Evolutionary conservation across 2,113 vertebrate genomes (phyloP), one percentile per base, ranked within the genome.

Genomic region (Fulica atra): DNA sequence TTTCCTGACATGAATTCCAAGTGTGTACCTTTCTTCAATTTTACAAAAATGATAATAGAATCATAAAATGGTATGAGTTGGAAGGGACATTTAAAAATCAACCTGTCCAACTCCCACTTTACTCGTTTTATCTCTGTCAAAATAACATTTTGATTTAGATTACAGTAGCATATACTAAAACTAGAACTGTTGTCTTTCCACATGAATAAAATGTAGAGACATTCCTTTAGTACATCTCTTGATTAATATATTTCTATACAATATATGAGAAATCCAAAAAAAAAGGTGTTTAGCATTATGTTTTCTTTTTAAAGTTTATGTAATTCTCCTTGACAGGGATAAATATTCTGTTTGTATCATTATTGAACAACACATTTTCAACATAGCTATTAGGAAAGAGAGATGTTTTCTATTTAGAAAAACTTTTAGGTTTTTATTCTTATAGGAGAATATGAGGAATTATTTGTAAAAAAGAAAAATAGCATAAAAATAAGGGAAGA

Each of bases 401-500:
- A 95, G 19, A 84, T 33, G 33, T 0, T 78, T 94, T 80, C 28
- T 54, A 40, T 64, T 73, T 81, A 77, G 50, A 8, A 66, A 88
- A 81, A 48, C 2, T n/a, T 78, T 63, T 53, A 33, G 35, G 7
- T 2, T 84, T 76, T 76, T 84, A 84, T 72, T 89, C 17, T 38
- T 44, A 16, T 57, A 70, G 60, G 21, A 82, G 31, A 88, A 80
- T 7, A 89, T 51, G 25, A 93, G 13, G 20, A 89, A 72, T 73
- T 95, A 86, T 89, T 89, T 88, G 7, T 59, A 78, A 78, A 96
- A 76, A 73, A 88, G 48, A 70, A 94, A 91, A 96, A 80, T 81
- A 96, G 61, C 66, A 94, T 80, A 76, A 96, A 97, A 92, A 86
- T 69, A 36, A n/a, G 7, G 86, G 82, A 96, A 70, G 26, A 86